Conservation (phyloP, 2,888 invertebrate genomes). For the Caenorhabditis angaria region DNA sequence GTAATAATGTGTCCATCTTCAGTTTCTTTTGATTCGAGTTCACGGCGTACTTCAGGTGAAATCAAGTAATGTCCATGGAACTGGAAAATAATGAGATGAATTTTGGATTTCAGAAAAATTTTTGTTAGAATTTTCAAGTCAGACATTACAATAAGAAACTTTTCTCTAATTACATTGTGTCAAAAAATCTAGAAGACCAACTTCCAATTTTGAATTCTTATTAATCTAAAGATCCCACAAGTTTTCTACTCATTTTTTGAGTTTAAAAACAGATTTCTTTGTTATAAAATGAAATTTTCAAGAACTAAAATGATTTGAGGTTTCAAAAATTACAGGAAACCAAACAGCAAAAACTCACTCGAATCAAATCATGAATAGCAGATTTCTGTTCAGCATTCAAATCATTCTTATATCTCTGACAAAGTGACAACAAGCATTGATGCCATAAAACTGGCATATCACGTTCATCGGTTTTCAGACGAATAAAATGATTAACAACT, state of each 20-base stretch:
- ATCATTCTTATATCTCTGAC: conserved; percentile 92
- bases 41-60: conserved; percentile 85
- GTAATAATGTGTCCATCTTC: conserved; percentile 57
- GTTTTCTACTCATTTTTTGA: too few species aligned
- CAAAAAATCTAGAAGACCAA: too few species aligned
- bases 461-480: conserved; percentile 84
- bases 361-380: conserved; percentile 82
- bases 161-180: too few species aligned
- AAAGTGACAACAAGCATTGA: conserved; percentile 90
- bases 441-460: conserved; percentile 96
- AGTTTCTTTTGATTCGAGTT: conserved; percentile 83
- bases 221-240: too few species aligned
- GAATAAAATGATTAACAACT: conserved; percentile 90
- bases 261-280: too few species aligned
- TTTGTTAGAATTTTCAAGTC: too few species aligned
- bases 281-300: too few species aligned
- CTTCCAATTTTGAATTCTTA: too few species aligned
- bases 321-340: background rate
- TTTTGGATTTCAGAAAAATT: background rate
- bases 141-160: too few species aligned
- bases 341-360: conserved; percentile 40
- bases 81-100: conserved; percentile 31
- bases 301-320: background rate
- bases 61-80: conserved; percentile 78
- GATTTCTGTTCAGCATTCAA: conserved; percentile 91